phyloP scores from a whole-genome alignment of 2,113 vertebrate genomes.

The Euleptes europaea region DNA sequence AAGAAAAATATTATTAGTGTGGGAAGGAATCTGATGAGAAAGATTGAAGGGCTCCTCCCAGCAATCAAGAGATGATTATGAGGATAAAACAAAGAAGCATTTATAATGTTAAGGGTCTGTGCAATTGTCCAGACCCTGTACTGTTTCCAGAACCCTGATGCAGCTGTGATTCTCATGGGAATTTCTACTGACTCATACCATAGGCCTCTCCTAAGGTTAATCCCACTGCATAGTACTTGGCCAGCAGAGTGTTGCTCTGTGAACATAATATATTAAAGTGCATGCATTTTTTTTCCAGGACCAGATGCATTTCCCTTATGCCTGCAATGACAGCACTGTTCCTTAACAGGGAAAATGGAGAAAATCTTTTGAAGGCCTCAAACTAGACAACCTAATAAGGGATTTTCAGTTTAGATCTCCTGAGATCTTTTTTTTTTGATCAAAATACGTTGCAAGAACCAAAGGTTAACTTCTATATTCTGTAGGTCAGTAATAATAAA shows the following conservation, averaged over 20 bases:
- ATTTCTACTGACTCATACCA: slow-evolving; percentile 48
- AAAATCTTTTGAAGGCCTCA: slow-evolving; percentile 34
- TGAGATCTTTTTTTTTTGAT: slow-evolving; percentile 29
- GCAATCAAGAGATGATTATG: slow-evolving; percentile 47
- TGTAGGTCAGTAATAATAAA: slow-evolving; percentile 39
- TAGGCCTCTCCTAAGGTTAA: slow-evolving; percentile 50
- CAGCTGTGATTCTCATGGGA: slow-evolving; percentile 49
- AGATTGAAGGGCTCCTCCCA: slow-evolving; percentile 36
- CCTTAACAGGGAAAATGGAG: slow-evolving; percentile 31
- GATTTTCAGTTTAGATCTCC: background rate
- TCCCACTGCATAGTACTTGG: slow-evolving; percentile 41
- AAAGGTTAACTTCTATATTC: slow-evolving; percentile 36
- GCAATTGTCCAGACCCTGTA: slow-evolving; percentile 17
- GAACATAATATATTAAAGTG: slow-evolving; percentile 22
- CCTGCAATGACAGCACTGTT: slow-evolving; percentile 20
- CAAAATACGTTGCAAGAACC: slow-evolving; percentile 48
- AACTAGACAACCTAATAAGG: slow-evolving; percentile 32
- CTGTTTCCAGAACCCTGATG: slow-evolving; percentile 34
- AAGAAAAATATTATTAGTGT: slow-evolving; percentile 59
- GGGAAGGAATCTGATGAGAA: slow-evolving; percentile 69
- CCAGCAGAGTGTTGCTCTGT: slow-evolving; percentile 52
- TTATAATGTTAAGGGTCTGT: slow-evolving; percentile 38
- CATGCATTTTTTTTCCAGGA: slow-evolving; percentile 31
- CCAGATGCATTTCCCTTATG: no score
- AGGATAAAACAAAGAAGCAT: slow-evolving; percentile 29